Percentiles rank a stretch among this genome's conserved stretches.
These are phyloP conservation scores for Halictus quadricinctus DNA, from an alignment of 2,888 invertebrate genomes.

Conservation along the genomic window DNA sequence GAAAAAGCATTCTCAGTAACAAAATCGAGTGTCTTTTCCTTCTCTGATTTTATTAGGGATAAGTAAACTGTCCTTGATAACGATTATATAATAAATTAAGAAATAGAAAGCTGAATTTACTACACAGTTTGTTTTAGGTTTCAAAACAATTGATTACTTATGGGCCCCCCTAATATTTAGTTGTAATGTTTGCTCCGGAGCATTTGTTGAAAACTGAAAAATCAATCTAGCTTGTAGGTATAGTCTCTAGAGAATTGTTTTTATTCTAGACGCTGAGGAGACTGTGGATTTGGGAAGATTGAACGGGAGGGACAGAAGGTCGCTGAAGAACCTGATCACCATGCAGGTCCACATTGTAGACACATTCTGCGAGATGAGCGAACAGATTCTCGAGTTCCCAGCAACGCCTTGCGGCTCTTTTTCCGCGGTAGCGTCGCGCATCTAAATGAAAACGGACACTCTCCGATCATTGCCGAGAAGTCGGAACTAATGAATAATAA, in stretches of 20 bases:
- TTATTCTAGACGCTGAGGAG: neutral
- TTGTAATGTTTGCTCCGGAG: too few species aligned
- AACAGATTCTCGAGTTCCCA: constrained; percentile 57
- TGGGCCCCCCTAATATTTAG: too few species aligned
- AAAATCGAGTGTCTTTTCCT: neutral
- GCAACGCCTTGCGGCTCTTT: constrained; percentile 58
- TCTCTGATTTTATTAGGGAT: too few species aligned
- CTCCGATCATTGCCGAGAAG: neutral
- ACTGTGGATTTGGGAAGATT: neutral
- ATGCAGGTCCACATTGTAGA: constrained; percentile 46
- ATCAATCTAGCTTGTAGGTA: too few species aligned
- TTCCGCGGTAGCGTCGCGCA: constrained; percentile 37
- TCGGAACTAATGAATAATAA: neutral
- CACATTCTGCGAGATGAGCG: constrained; percentile 56
- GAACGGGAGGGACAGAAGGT: neutral
- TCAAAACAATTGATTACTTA: too few species aligned
- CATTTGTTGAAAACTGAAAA: too few species aligned
- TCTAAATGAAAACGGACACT: neutral
- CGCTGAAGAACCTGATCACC: constrained; percentile 32
- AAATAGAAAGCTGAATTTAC: too few species aligned
- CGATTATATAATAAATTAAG: too few species aligned
- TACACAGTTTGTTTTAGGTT: too few species aligned
- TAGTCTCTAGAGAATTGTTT: too few species aligned
- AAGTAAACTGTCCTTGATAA: too few species aligned
- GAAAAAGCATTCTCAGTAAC: neutral